A percentile compares a stretch with the other conserved stretches of the same genome.
Evolutionary conservation across 2,888 invertebrate species (phyloP).

Genomic region (Nephrotoma flavescens): DNA sequence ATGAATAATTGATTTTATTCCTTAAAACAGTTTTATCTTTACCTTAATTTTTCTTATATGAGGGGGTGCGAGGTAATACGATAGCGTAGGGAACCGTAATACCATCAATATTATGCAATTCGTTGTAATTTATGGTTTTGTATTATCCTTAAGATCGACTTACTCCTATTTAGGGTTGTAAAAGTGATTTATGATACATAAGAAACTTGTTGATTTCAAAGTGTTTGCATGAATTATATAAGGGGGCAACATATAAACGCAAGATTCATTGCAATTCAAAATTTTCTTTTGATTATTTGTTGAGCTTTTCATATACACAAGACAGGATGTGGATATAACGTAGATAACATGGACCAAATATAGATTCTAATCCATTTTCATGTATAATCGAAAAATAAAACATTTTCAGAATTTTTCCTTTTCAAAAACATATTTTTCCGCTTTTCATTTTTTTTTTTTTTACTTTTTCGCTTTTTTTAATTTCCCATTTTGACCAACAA

Average conservation of each 20-base stretch:
- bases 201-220: neutral
- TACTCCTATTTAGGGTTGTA: neutral
- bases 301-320: neutral
- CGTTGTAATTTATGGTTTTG: neutral
- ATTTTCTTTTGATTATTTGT: neutral
- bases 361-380: neutral
- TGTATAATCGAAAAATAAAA: neutral
- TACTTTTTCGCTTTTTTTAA: neutral
- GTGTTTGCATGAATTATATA: neutral
- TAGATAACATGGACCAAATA: neutral
- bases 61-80: neutral
- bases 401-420: neutral
- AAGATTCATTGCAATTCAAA: neutral
- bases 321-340: neutral
- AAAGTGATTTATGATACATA: neutral
- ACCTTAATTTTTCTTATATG: neutral
- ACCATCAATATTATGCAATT: neutral
- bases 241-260: neutral
- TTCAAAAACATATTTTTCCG: neutral
- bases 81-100: neutral
- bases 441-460: neutral
- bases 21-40: neutral
- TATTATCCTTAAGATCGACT: neutral
- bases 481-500: neutral
- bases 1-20: neutral